Evolutionary conservation across 92 coral and sea anemone species (phyloP), one percentile per base, ranked within the genome.

Genomic region (Galaxea fascicularis): DNA sequence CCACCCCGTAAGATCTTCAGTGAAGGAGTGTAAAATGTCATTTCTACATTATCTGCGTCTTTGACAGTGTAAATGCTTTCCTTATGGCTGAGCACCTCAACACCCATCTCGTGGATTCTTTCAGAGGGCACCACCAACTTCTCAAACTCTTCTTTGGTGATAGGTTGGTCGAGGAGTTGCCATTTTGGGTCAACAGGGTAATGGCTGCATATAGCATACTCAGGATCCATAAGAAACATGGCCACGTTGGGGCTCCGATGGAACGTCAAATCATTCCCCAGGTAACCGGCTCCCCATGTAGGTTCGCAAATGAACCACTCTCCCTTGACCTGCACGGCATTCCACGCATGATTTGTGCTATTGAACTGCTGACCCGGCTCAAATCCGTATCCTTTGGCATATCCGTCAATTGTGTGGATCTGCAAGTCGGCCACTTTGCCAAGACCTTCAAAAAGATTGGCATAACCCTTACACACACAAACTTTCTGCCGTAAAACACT

Each of bases 221-320:
- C 98, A 10, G 98, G 98, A 53, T 88, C 95, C 89, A 89, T 82
- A 27, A 92, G 91, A 77, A 92, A 92, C 83, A 85, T 82, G 51
- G 82, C 68, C 54, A 89, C 77, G 73, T 89, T 84, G 27, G 91
- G 85, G 68, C 74, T 77, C 22, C 93, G 93, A 31, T 91, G 92
- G 70, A 91, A 94, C 31, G 86, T 65, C 88, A 89, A 82, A 77
- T 94, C 98, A 25, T 87, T 76, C 44, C 93, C 91, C 51, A 94
- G 80, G 20, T 65, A 35, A 51, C 98, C 98, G 9, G 93, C 91
- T 18, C 95, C 95, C 93, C 91, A 89, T 3, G 98, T 94, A 25
- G 93, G 93, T 74, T 91, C 98, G 21, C 93, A 87, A 45, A 92
- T 68, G 65, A 83, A 92, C 98, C 95, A 94, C 65, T 91, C 84